Evolutionary conservation across 2,888 invertebrate genomes (phyloP), one percentile per base, ranked within the genome.

Genomic region (Calameuta pallipes): DNA sequence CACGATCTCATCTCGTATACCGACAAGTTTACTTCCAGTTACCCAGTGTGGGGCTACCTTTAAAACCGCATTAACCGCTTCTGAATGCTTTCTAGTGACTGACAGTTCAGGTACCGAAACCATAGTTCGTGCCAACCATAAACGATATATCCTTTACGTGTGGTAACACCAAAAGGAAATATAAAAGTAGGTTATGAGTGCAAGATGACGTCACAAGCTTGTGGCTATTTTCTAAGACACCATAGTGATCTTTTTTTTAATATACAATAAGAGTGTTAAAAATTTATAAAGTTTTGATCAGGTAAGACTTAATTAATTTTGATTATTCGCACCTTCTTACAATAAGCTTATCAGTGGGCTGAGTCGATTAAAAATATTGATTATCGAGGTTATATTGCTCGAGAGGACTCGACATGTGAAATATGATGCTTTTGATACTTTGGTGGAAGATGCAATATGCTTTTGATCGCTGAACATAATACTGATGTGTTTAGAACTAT

Each of bases 1-100:
- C 82, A 85, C 84, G 83, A 86, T 86, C 86, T 86, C 79, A 70
- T 15, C 69, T 41, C 73, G 74, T 36, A 37, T 37, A 76, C 76
- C 81, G 77, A 79, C 79, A 76, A 79, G 81, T 79, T 83, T 81
- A 81, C 80, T 69, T 81, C 79, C 80, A 80, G 80, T 85, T 83
- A 83, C 79, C 74, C 82, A 75, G 34, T 71, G 71, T 33, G 56
- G 71, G 71, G 33, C 71, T 71, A 71, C 71, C 56, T 71, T 71
- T 34, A 71, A 71, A 71, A 33, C 71, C 33, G 33, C 33, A 34
- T 33, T 34, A 71, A 71, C 33, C 71, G 71, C 71, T 71, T 71
- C 71, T 71, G 71, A 71, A 71, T 71, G 71, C 12, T 71, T 71
- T 71, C 15, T 3, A 9, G 33, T 31, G 71, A 70, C 31, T 33